These are phyloP conservation scores for Macrosiphum euphorbiae DNA, from an alignment of 2,888 invertebrate genomes.

Conservation along the genomic window DNA sequence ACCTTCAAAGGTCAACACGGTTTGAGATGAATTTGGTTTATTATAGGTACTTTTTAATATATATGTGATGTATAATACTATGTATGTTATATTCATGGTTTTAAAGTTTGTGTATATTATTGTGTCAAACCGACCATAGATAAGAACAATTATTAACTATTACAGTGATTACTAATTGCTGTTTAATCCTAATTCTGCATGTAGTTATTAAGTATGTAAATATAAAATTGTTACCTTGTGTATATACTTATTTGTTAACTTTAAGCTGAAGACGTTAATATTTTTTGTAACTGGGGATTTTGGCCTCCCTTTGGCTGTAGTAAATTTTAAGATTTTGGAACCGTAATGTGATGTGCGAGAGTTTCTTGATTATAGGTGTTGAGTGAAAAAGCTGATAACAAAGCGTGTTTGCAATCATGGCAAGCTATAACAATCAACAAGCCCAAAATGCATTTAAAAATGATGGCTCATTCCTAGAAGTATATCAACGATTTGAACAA, in stretches of 20 bases:
- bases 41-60: not conserved
- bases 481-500: slow-evolving; percentile 91
- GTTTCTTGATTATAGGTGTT: slow-evolving; percentile 68
- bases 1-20: slow-evolving; percentile 57
- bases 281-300: slow-evolving; percentile 18
- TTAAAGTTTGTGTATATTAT: not conserved
- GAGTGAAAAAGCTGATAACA: slow-evolving; percentile 67
- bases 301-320: slow-evolving; percentile 45
- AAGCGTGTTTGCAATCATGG: slow-evolving; percentile 42
- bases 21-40: not conserved
- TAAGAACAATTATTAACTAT: not conserved
- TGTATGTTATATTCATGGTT: slow-evolving; percentile 5
- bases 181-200: not conserved
- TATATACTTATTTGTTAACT: slow-evolving; percentile 16
- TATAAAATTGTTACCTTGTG: not conserved
- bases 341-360: slow-evolving; percentile 67
- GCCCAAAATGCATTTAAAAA: slow-evolving; percentile 83
- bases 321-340: slow-evolving; percentile 58
- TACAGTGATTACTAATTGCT: not conserved
- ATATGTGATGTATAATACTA: not conserved
- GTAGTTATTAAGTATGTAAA: not conserved
- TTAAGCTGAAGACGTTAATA: slow-evolving; percentile 26
- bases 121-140: not conserved
- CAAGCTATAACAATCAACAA: slow-evolving; percentile 55
- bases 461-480: slow-evolving; percentile 91